Percentiles rank a stretch among this genome's conserved stretches.
Evolutionary conservation across 2,797 vertebrate species (phyloP).

Genomic region (Rhynchonycteris naso): DNA sequence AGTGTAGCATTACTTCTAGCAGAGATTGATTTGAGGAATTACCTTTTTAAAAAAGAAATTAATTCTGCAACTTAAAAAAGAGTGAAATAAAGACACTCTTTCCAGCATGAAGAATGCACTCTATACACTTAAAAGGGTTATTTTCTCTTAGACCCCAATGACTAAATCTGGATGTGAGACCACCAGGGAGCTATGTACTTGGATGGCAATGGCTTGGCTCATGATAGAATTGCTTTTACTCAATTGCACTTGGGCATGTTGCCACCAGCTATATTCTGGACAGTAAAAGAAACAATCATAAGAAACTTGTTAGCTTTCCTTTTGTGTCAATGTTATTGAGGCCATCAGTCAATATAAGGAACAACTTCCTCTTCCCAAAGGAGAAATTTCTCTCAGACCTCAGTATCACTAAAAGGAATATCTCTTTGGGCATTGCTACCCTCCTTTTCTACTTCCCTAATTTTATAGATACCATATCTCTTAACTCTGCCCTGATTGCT

Average conservation of each 20-base stretch:
- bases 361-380: not conserved
- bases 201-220: not conserved
- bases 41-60: not conserved
- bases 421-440: not conserved
- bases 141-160: not conserved
- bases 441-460: not conserved
- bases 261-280: not conserved
- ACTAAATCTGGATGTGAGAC: not conserved
- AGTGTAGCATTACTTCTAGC: not conserved
- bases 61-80: not conserved
- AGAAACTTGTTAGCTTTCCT: not conserved
- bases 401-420: not conserved
- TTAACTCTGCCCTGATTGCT: not conserved
- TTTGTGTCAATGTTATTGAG: conserved; percentile 4
- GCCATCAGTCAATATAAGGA: not conserved
- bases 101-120: not conserved
- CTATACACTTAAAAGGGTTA: not conserved
- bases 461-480: not conserved
- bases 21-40: conserved; percentile 45
- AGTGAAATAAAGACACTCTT: not conserved
- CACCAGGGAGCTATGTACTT: not conserved
- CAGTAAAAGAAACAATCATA: not conserved
- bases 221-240: not conserved
- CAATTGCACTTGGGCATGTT: not conserved
- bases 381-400: not conserved